Evolutionary conservation across 2,888 invertebrate genomes (phyloP).

Genomic region (Scaptomyza reducta): DNA sequence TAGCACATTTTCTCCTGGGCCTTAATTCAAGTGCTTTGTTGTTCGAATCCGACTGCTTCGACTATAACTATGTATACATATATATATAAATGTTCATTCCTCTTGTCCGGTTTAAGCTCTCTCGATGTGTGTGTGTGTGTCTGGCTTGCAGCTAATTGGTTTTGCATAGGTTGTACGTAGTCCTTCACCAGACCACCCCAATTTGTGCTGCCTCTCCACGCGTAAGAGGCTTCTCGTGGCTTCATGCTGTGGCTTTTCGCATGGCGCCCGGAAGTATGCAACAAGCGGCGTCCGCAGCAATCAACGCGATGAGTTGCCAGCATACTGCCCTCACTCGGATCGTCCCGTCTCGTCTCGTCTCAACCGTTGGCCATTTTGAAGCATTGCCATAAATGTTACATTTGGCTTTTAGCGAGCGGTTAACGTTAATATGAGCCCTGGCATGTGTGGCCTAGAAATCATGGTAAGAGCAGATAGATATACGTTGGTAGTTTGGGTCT

Average conservation of each 20-base stretch:
- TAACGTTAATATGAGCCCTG: conserved; percentile 1
- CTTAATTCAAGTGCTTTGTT: conserved; percentile 61
- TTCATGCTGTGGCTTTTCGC: conserved; percentile 48
- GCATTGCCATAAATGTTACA: conserved; percentile 74
- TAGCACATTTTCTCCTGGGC: conserved; percentile 27
- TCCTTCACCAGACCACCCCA: conserved; percentile 31
- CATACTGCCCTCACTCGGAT: neutral
- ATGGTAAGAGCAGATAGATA: neutral
- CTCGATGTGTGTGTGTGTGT: neutral
- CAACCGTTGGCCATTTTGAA: conserved; percentile 54
- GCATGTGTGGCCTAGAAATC: neutral
- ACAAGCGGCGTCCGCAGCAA: conserved; percentile 68
- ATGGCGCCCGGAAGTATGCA: conserved; percentile 60
- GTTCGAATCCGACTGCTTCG: conserved; percentile 1
- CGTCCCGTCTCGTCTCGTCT: too few species aligned
- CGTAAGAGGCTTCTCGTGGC: conserved; percentile 7
- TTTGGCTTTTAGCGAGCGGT: conserved; percentile 62
- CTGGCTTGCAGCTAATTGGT: conserved; percentile 61
- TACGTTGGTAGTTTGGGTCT: conserved; percentile 46
- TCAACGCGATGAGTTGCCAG: conserved; percentile 60
- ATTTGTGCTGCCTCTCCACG: conserved; percentile 2
- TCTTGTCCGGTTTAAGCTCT: conserved; percentile 3
- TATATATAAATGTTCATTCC: conserved; percentile 9
- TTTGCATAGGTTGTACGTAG: conserved; percentile 47
- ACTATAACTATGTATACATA: neutral